Evolutionary conservation across 2,888 invertebrate genomes (phyloP).

Genomic region (Iphiclides podalirius): DNA sequence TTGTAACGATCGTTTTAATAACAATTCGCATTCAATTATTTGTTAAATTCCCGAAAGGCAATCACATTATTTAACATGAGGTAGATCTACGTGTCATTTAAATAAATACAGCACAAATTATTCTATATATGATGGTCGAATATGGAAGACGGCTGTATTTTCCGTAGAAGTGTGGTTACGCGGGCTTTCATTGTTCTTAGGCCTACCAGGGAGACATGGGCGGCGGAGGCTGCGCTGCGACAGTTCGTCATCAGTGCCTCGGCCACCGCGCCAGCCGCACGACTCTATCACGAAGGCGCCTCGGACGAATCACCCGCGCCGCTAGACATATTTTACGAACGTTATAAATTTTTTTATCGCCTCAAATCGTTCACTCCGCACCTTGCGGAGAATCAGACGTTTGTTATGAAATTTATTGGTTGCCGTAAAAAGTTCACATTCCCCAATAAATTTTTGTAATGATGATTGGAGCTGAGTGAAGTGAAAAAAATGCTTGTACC

Average conservation of each 20-base stretch:
- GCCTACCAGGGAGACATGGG: conserved; percentile 9
- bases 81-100: too few relatives aligned
- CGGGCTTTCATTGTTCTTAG: background rate
- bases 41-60: too few relatives aligned
- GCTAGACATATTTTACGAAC: conserved; percentile 61
- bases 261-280: conserved; percentile 51
- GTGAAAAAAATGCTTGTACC: conserved; percentile 42
- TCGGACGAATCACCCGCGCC: conserved; percentile 46
- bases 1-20: too few relatives aligned
- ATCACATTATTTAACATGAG: too few relatives aligned
- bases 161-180: too few relatives aligned
- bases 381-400: conserved; percentile 17
- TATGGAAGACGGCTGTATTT: too few relatives aligned
- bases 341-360: conserved; percentile 50
- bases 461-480: conserved; percentile 14
- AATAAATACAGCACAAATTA: too few relatives aligned
- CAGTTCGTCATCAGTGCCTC: conserved; percentile 52
- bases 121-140: too few relatives aligned
- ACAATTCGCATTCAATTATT: too few relatives aligned
- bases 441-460: background rate
- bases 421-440: conserved; percentile 26
- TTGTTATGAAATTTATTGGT: conserved; percentile 33
- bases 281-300: conserved; percentile 39
- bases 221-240: conserved; percentile 32
- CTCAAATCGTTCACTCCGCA: conserved; percentile 33